Base-by-base conservation (phyloP, 64 coral and sea anemone genomes). In the Porites australiensis region DNA sequence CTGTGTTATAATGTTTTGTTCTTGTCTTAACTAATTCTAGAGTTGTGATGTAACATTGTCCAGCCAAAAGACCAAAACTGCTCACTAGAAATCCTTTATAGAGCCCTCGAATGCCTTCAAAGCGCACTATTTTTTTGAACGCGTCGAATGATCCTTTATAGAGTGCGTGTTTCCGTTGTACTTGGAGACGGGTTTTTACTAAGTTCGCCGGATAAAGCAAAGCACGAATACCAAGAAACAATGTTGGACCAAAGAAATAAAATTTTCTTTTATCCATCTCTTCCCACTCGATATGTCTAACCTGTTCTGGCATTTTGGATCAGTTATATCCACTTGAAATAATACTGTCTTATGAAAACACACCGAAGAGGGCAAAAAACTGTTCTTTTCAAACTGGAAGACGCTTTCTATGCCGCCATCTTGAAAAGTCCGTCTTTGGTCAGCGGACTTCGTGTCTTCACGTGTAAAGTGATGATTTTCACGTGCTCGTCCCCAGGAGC, bases 81-180 rank as follows among this genome's bases (percentile, higher is more conserved):
- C 86, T 99, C 37, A 99, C 94, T 64, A 94, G 80, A 91, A 93
- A 99, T 13, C 98, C 98, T 94, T 99, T 99, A 47, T 99, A 99
- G 68, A 99, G 86, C 11, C 98, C 98, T 65, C 98, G 87, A 13
- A 99, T 72, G 6, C 98, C 98, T 92, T 99, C 98, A 88, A 58
- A 90, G n/a, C 79, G 89, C 6, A 96, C 5, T 47, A 96, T 89
- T 92, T 96, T 99, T 57, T 70, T 77, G 89, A 99, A 99, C 9
- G 98, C 98, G 93, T 99, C 98, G 62, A 96, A 75, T 27, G 98
- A 96, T 23, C 98, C 98, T 64, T 96, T 99, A 75, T 99, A 99
- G 6, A 99, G 70, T n/a, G 79, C 91, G 13, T 93, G 93, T 61
- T 99, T 99, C 8, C 91, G 94, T 54, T 99, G 98, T 18, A 99